phyloP scores from a whole-genome alignment of 2,113 vertebrate species.

The Hippocampus abdominalis region DNA sequence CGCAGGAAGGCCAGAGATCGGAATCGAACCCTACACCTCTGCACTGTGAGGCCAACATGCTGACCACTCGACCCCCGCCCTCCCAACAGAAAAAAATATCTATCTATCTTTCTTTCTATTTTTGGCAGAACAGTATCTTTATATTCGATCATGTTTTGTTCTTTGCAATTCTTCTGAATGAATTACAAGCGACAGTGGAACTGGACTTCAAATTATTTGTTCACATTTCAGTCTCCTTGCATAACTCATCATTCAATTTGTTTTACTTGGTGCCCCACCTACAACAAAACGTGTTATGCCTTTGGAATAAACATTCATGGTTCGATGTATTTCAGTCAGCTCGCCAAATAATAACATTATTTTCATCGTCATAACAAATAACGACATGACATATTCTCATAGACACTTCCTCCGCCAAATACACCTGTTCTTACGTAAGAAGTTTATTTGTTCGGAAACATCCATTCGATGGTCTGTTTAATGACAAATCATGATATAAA shows the following conservation, averaged over 20 bases:
- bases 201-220: not conserved
- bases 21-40: not conserved
- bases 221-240: not conserved
- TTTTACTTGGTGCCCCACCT: not conserved
- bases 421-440: not conserved
- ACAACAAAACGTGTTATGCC: not conserved
- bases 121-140: not conserved
- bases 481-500: not conserved
- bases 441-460: not conserved
- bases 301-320: not conserved
- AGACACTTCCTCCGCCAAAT: not conserved
- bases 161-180: not conserved
- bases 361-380: not conserved
- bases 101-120: not conserved
- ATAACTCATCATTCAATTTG: not conserved
- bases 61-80: too few species aligned
- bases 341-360: not conserved
- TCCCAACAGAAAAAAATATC: not conserved
- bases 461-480: not conserved
- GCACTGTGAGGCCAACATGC: too few species aligned
- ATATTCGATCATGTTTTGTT: not conserved
- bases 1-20: too few species aligned
- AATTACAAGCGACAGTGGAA: not conserved
- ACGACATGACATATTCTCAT: not conserved
- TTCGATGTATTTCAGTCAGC: not conserved